These are phyloP conservation scores for Diabrotica undecimpunctata DNA, from an alignment of 1,140 invertebrate genomes.

Conservation along the genomic window DNA sequence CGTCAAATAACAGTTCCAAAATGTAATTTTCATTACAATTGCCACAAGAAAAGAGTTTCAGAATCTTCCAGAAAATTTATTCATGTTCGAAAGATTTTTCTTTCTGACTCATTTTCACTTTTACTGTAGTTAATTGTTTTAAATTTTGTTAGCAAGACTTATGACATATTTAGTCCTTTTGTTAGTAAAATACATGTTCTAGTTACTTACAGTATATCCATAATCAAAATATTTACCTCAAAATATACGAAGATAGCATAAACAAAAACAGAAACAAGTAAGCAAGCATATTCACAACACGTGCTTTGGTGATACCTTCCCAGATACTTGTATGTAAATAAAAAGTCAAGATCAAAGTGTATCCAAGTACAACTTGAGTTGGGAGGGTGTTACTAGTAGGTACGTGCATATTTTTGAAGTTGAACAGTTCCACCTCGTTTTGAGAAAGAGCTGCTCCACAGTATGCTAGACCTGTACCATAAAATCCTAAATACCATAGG, in stretches of 20 bases:
- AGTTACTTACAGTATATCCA: slow-evolving; percentile 6
- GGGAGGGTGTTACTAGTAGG: slow-evolving; percentile 10
- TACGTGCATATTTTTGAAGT: slow-evolving; percentile 20
- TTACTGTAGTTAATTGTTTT: no score
- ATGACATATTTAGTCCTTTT: no score
- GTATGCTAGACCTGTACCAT: slow-evolving; percentile 22
- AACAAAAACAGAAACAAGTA: slow-evolving; percentile 19
- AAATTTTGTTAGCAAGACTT: no score
- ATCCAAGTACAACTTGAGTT: slow-evolving; percentile 22
- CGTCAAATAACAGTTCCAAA: no score
- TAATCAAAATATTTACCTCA: slow-evolving; percentile 21
- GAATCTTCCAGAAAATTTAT: no score
- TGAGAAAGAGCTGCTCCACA: slow-evolving; percentile 21
- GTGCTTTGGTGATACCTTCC: slow-evolving; percentile 16
- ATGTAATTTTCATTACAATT: no score
- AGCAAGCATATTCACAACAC: slow-evolving; percentile 4
- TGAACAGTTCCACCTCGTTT: slow-evolving; percentile 22
- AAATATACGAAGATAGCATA: slow-evolving; percentile 21
- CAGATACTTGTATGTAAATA: slow-evolving; percentile 18
- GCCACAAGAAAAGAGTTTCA: no score
- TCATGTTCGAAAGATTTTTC: no score
- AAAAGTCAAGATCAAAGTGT: slow-evolving; percentile 20
- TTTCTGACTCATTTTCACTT: no score
- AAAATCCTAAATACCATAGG: slow-evolving; percentile 28
- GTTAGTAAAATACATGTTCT: neutral